These are phyloP conservation scores for Lucifuga dentata DNA, from an alignment of 2,113 vertebrate species.

Conservation along the genomic window DNA sequence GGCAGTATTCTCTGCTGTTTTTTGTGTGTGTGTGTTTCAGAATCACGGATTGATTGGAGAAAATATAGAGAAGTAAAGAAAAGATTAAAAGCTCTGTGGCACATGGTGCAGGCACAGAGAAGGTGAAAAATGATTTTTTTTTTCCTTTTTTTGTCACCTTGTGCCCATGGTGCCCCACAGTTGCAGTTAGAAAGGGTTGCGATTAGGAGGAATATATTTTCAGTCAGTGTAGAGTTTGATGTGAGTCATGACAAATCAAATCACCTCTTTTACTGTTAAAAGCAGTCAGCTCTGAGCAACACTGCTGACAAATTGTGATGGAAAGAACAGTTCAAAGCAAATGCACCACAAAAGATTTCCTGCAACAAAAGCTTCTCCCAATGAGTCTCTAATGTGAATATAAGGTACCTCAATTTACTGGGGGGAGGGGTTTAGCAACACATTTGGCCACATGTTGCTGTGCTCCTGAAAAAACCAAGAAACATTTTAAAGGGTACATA, in stretches of 20 bases:
- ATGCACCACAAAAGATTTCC: constrained; percentile 8
- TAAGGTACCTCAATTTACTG: constrained; percentile 28
- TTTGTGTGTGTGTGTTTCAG: constrained; percentile 14
- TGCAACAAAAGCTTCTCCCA: constrained; percentile 16
- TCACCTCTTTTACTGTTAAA: constrained; percentile 27
- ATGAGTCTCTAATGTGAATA: constrained; percentile 27
- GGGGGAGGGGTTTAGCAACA: constrained; percentile 9
- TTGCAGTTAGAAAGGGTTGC: constrained; percentile 4
- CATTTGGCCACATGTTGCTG: constrained; percentile 2
- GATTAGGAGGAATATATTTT: constrained; percentile 38
- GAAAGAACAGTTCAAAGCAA: constrained; percentile 24
- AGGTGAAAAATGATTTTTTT: not conserved
- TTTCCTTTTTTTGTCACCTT: constrained; percentile 26
- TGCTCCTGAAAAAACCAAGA: constrained; percentile 3
- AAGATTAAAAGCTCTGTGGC: constrained; percentile 12
- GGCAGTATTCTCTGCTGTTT: no score
- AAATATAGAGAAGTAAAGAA: constrained; percentile 8
- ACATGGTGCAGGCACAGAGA: not conserved
- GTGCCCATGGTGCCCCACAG: constrained; percentile 2
- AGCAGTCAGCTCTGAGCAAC: constrained; percentile 15
- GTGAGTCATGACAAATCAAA: constrained; percentile 37
- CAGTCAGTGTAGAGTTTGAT: constrained; percentile 6
- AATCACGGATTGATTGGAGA: not conserved
- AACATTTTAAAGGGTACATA: no score
- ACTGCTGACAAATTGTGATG: constrained; percentile 1